These are phyloP conservation scores for Toxotes jaculatrix DNA, from an alignment of 2,113 vertebrate genomes.

Conservation along the genomic window DNA sequence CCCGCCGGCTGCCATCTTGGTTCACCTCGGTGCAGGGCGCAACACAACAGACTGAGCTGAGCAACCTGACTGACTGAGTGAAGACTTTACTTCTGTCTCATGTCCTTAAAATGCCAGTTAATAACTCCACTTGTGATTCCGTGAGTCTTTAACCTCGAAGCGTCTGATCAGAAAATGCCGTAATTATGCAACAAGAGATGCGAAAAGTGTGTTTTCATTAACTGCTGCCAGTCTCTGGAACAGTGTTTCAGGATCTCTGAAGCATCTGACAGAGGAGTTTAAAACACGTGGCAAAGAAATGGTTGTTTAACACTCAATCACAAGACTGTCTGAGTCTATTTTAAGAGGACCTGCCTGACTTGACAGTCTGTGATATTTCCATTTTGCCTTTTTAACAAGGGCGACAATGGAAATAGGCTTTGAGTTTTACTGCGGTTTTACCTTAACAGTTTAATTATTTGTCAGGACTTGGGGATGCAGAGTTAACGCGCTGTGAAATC, in stretches of 20 bases:
- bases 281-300: not conserved
- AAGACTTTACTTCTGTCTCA: not conserved
- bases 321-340: not conserved
- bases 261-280: not conserved
- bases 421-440: slow-evolving; percentile 10
- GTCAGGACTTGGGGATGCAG: not conserved
- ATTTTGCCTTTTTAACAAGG: not conserved
- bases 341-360: not conserved
- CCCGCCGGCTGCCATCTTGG: not conserved
- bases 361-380: not conserved
- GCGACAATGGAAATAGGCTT: not conserved
- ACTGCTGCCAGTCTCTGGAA: not conserved
- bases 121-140: not conserved
- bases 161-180: not conserved
- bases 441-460: slow-evolving; percentile 1
- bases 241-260: not conserved
- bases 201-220: not conserved
- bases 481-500: not conserved
- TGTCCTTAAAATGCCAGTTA: not conserved
- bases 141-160: not conserved
- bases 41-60: not conserved
- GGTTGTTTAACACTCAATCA: not conserved
- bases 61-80: not conserved
- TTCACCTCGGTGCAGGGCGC: not conserved
- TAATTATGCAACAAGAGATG: not conserved